Percentiles rank a stretch among this genome's conserved stretches.
phyloP scores from a whole-genome alignment of 2,888 invertebrate species.

The Chloromyia formosa region DNA sequence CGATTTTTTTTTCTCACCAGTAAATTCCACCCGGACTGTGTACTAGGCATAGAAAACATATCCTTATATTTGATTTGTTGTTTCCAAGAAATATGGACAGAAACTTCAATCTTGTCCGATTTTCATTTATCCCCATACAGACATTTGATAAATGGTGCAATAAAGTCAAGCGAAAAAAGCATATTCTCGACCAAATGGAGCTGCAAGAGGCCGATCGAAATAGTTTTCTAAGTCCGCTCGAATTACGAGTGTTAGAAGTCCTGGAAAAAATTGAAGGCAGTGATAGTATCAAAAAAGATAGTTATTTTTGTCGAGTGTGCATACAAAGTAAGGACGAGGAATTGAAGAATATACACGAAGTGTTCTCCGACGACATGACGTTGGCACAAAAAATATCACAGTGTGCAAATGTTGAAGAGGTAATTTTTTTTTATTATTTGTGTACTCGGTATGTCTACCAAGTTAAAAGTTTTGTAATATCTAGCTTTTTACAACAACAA shows the following conservation, averaged over 20 bases:
- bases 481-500: too few relatives aligned
- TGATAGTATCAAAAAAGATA: slow-evolving; percentile 9
- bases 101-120: too few relatives aligned
- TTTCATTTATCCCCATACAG: slow-evolving; percentile 15
- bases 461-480: too few relatives aligned
- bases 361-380: slow-evolving; percentile 32
- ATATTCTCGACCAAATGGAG: slow-evolving; percentile 45
- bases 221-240: slow-evolving; percentile 44
- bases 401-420: slow-evolving; percentile 46
- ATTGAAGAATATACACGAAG: slow-evolving; percentile 43
- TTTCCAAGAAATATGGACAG: too few relatives aligned
- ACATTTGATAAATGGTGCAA: slow-evolving; percentile 47
- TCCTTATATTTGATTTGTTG: too few relatives aligned
- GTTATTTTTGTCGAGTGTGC: slow-evolving; percentile 48
- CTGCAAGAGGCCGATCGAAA: slow-evolving; percentile 29
- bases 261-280: slow-evolving; percentile 32
- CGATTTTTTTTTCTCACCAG: too few relatives aligned
- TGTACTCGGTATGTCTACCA: too few relatives aligned
- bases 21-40: too few relatives aligned
- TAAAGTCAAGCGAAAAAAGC: slow-evolving; percentile 48
- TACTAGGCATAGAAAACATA: too few relatives aligned
- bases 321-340: slow-evolving; percentile 41
- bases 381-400: slow-evolving; percentile 47
- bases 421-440: slow-evolving; percentile 7
- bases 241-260: slow-evolving; percentile 39